Percentiles rank a stretch among this genome's conserved stretches.
Evolutionary conservation across 2,113 vertebrate genomes (phyloP).

Genomic region (Heptranchias perlo): DNA sequence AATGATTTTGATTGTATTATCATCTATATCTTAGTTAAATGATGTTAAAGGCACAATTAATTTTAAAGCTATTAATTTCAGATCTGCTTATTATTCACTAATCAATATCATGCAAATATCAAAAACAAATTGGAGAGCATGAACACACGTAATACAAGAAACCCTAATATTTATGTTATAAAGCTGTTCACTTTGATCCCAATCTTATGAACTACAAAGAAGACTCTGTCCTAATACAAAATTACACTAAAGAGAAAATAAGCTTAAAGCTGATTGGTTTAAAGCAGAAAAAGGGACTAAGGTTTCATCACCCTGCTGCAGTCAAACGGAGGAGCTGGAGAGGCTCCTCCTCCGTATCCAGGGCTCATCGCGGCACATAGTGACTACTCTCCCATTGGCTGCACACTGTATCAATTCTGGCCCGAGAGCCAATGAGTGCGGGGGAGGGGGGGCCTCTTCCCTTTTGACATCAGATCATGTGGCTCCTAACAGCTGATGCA

Average conservation of each 20-base stretch:
- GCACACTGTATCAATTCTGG: not conserved
- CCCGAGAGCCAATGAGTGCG: not conserved
- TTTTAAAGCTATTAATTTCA: not conserved
- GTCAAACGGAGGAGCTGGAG: not conserved
- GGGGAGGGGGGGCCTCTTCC: not conserved
- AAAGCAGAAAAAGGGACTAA: not conserved
- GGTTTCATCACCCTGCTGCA: not conserved
- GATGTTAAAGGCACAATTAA: not conserved
- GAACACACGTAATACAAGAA: not conserved
- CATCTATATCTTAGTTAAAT: not conserved
- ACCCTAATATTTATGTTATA: too few species aligned
- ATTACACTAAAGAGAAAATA: not conserved
- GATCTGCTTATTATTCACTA: not conserved
- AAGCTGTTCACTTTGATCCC: not conserved
- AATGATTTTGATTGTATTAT: not conserved
- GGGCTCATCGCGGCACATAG: not conserved
- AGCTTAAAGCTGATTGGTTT: not conserved
- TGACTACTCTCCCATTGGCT: slow-evolving; percentile 21
- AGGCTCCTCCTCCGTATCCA: not conserved
- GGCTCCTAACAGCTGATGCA: slow-evolving; percentile 32
- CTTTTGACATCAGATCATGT: slow-evolving; percentile 31
- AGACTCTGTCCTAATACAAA: too few species aligned
- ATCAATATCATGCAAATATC: not conserved
- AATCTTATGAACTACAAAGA: not conserved
- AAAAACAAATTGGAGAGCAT: not conserved